These are phyloP conservation scores for Cheirogaleus medius DNA, from an alignment of 2,113 vertebrate genomes.

Conservation along the genomic window DNA sequence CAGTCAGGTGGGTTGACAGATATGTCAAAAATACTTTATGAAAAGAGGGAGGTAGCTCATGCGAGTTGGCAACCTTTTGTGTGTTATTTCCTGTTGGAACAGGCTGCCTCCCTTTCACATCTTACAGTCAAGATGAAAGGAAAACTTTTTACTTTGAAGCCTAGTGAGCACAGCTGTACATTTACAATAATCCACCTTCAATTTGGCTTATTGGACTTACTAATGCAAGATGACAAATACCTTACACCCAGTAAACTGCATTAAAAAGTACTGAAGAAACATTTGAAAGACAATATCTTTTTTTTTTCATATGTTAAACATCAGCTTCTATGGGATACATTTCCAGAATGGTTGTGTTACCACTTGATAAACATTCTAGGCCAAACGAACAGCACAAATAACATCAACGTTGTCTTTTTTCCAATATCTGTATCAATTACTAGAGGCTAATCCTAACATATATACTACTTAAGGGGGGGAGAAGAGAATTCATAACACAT, in stretches of 20 bases:
- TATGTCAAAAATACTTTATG: slow-evolving; percentile 74
- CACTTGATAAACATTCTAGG: slow-evolving; percentile 76
- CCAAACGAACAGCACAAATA: slow-evolving; percentile 75
- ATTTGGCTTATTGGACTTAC: slow-evolving; percentile 42
- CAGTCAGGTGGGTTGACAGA: slow-evolving; percentile 62
- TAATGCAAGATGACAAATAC: slow-evolving; percentile 69
- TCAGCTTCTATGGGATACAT: slow-evolving; percentile 72
- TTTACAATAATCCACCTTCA: slow-evolving; percentile 62
- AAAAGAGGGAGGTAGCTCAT: slow-evolving; percentile 76
- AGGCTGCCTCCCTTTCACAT: slow-evolving; percentile 71
- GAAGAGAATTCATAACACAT: slow-evolving; percentile 85
- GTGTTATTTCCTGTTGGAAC: slow-evolving; percentile 41
- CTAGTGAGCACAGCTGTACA: slow-evolving; percentile 55
- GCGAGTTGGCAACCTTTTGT: slow-evolving; percentile 66
- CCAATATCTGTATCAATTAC: slow-evolving; percentile 68
- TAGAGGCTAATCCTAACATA: slow-evolving; percentile 74
- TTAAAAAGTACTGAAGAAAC: slow-evolving; percentile 72
- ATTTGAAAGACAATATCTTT: slow-evolving; percentile 61
- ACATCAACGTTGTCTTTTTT: slow-evolving; percentile 69
- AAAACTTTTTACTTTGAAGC: slow-evolving; percentile 68
- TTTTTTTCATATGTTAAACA: slow-evolving; percentile 61
- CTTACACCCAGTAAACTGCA: slow-evolving; percentile 67
- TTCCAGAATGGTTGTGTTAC: slow-evolving; percentile 70
- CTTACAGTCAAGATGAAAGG: slow-evolving; percentile 69
- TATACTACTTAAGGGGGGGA: slow-evolving; percentile 69